These are phyloP conservation scores for Pammene aurita DNA, from an alignment of 2,888 invertebrate genomes.

Conservation along the genomic window DNA sequence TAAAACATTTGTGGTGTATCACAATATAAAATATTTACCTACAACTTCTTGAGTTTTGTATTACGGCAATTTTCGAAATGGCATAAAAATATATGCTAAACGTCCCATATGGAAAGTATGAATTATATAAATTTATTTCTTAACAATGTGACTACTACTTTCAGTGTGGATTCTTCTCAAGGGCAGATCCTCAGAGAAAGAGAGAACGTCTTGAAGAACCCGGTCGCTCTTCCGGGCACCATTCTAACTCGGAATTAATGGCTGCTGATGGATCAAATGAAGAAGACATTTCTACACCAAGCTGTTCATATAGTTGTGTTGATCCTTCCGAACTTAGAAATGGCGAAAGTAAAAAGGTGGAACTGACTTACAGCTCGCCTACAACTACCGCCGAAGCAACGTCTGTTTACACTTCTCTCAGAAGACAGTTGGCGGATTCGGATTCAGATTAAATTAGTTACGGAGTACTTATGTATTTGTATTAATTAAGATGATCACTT, in stretches of 20 bases:
- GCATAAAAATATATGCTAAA: too few relatives aligned
- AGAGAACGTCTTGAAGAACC: not conserved
- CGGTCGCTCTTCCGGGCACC: not conserved
- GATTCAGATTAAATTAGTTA: not conserved
- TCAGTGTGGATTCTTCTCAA: conserved; percentile 15
- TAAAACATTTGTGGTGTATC: too few relatives aligned
- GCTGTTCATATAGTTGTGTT: not conserved
- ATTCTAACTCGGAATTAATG: not conserved
- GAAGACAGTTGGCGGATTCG: not conserved
- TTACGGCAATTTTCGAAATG: too few relatives aligned
- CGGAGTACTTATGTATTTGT: too few relatives aligned
- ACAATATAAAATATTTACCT: too few relatives aligned
- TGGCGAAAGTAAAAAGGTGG: not conserved
- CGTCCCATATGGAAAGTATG: too few relatives aligned
- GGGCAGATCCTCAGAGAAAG: not conserved
- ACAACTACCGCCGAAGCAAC: conserved; percentile 1
- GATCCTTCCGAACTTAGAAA: not conserved
- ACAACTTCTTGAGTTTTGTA: too few relatives aligned
- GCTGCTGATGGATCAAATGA: not conserved
- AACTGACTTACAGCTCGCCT: not conserved
- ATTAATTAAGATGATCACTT: too few relatives aligned
- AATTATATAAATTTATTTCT: too few relatives aligned
- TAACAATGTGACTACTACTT: not conserved
- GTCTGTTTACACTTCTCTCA: not conserved
- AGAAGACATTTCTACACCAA: not conserved